Base-by-base conservation (phyloP, 2,113 vertebrate species). In the Grammomys dolichurus region DNA sequence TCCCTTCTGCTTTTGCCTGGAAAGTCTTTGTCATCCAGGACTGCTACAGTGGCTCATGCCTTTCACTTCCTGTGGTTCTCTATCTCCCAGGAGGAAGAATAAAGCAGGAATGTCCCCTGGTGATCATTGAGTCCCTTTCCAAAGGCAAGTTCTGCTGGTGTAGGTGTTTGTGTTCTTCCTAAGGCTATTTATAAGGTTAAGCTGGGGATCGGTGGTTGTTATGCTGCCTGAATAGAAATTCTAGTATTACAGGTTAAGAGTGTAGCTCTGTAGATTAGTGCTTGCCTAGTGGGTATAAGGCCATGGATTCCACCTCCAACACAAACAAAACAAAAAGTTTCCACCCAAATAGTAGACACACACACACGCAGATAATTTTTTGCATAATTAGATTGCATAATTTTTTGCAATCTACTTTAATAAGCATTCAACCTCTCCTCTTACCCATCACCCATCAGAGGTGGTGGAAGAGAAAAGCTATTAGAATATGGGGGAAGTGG, bases 211-310 rank as follows among this genome's bases (percentile, higher is more conserved):
- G 75, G 82, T 87, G 89, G 92, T 82, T 46, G 75, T 95, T 72
- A 78, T 75, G 90, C 54, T 90, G 87, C 60, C 51, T 95, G 91
- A 98, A 96, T 93, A 97, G 96, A 97, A 97, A 94, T 78, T 97
- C 82, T 95, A 69, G 82, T 95, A 89, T 95, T 93, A 88, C 31
- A 80, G 48, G 48, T 56, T 80, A 33, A 80, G 51, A 8, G 31
- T 80, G 48, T 56, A 80, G 46, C 46, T 78, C 46, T 51, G 14
- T 19, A 78, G 76, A 78, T 78, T 7, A 22, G 31, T 56, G 51
- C 51, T 80, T 80, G 46, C 46, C 76, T 51, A 51, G 14, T 33
- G 9, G 33, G 28, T 51, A 46, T 12, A 76, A 76, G 43, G 22
- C 43, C 75, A 16, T 76, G 43, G 24, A 28, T 28, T 76, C 76